These are phyloP conservation scores for Taeniopygia guttata DNA, from an alignment of 2,797 vertebrate species.

Conservation along the genomic window DNA sequence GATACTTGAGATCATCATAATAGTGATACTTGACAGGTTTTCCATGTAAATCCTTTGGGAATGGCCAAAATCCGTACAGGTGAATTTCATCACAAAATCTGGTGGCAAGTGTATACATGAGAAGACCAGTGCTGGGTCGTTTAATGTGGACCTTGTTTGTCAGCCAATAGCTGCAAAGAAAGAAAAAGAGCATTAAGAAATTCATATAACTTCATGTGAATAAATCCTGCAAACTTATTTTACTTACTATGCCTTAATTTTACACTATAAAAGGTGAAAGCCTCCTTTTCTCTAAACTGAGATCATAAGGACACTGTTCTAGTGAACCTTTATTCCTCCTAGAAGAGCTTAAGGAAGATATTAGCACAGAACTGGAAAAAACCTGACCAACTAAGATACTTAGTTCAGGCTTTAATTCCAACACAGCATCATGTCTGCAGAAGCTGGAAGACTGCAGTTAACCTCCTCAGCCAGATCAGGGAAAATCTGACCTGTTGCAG, in stretches of 20 bases:
- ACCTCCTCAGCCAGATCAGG: not conserved
- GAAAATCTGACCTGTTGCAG: not conserved
- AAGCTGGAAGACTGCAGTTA: not conserved
- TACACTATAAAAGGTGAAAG: not conserved
- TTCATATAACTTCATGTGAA: not conserved
- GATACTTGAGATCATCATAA: conserved; percentile 86
- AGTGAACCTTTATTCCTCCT: not conserved
- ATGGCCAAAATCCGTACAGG: conserved; percentile 90
- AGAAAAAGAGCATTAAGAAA: conserved; percentile 12
- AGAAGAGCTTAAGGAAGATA: not conserved
- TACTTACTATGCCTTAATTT: not conserved
- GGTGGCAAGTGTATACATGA: conserved; percentile 88
- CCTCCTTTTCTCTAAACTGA: not conserved
- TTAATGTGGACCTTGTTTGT: conserved; percentile 90
- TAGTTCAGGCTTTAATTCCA: not conserved
- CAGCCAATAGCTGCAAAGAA: conserved; percentile 84
- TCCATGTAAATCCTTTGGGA: conserved; percentile 84
- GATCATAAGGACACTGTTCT: not conserved
- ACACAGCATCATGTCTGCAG: not conserved
- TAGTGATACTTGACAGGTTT: conserved; percentile 88
- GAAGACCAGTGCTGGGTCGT: conserved; percentile 86
- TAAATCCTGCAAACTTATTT: not conserved
- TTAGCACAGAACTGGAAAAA: not conserved
- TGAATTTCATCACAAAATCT: conserved; percentile 90
- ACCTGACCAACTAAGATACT: not conserved